Conservation (phyloP, 2,888 invertebrate species). For the Scaptomyza flava region DNA sequence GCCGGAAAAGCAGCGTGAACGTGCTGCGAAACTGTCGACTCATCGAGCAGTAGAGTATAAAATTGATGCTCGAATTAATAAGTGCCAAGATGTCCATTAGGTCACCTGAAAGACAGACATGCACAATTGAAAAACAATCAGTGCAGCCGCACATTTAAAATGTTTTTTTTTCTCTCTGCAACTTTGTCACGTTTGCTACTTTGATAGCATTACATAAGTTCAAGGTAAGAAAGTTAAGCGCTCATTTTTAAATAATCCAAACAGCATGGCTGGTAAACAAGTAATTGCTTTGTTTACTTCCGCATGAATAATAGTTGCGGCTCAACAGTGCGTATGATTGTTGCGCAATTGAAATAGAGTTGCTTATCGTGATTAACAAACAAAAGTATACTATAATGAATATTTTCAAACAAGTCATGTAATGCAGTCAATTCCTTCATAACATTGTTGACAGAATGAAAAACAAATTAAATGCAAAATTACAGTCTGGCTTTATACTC, state of each 20-base stretch:
- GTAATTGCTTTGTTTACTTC: background rate
- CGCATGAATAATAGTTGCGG: conserved; percentile 20
- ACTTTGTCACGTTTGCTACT: background rate
- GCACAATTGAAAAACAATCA: conserved; percentile 42
- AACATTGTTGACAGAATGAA: background rate
- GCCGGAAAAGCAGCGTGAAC: conserved; percentile 90
- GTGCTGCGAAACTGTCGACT: conserved; percentile 94
- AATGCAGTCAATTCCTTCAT: background rate
- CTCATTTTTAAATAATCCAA: conserved; percentile 2
- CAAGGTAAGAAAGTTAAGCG: conserved; percentile 3
- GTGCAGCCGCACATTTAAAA: conserved; percentile 1
- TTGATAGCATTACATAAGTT: conserved; percentile 1
- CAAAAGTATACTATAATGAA: background rate
- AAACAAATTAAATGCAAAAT: conserved; percentile 8
- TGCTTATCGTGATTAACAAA: too few relatives aligned
- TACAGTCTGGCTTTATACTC: conserved; percentile 80
- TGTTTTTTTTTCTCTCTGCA: background rate
- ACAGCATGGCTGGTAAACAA: conserved; percentile 8
- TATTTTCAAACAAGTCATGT: background rate
- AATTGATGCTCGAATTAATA: conserved; percentile 96
- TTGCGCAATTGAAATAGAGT: conserved; percentile 16
- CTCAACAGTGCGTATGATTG: conserved; percentile 59
- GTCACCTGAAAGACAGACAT: conserved; percentile 87
- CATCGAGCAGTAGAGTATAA: conserved; percentile 97
- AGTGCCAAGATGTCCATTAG: conserved; percentile 96